Base-by-base conservation (phyloP, 92 coral and sea anemone species). In the Nematostella vectensis region DNA sequence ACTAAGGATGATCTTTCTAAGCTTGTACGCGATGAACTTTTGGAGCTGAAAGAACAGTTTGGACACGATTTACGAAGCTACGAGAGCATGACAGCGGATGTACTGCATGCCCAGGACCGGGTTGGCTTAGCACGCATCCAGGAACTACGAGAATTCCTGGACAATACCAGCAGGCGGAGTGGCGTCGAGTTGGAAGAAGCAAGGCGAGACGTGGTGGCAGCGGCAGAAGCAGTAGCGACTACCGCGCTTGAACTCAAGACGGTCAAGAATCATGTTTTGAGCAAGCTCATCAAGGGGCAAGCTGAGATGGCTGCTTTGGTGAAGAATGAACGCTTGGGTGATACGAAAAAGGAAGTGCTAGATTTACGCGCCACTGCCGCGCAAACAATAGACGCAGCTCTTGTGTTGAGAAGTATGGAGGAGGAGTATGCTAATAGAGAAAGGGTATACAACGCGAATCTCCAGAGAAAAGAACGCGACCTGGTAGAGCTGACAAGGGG, bases 141-240 rank as follows among this genome's bases (percentile, higher is more conserved):
- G 6, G 55, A 28, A 8, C 18, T 66, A 17, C 60, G 29, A 26
- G 11, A 29, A 15, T 37, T 50, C 50, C 47, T 66, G 15, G 72
- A 66, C 27, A 21, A n/a, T n/a, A 18, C 28, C 10, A 57, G 48
- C n/a, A 54, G 53, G 25, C 61, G 56, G 4, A 66, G 44, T 18
- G 1, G 40, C 3, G 33, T 39, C 6, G 72, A 66, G 54, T 27
- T 66, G 3, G 47, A 56, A n/a, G 59, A 55, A 22, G 72, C 63
- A 0, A 27, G 72, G 20, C 22, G 63, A 26, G 72, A 66, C 22
- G 72, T 66, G 4, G 29, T 66, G 13, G 23, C 44, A 0, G 72
- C 72, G 10, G 72, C 72, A 9, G 72, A 66, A 25, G 72, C 72
- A 11, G 63, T 66, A 11, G 47, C 72, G 17, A 66, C 54, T 36